Percentiles rank a stretch among this genome's conserved stretches.
Conservation (phyloP, 2,113 vertebrate species). For the Eidolon helvum region DNA sequence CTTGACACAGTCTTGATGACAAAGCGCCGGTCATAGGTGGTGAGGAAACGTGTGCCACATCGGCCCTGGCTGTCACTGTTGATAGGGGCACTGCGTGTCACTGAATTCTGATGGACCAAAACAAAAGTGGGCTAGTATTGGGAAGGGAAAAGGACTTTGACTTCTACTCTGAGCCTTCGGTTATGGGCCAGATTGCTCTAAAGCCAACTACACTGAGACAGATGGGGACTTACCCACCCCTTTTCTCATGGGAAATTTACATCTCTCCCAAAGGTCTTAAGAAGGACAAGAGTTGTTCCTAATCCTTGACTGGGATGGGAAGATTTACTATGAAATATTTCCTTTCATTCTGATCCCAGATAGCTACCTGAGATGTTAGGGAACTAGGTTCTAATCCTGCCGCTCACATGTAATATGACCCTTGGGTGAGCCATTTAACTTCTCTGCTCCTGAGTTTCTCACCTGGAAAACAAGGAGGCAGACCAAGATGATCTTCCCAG, state of each 20-base stretch:
- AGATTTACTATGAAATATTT: background rate
- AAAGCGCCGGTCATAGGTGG: constrained; percentile 95
- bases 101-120: constrained; percentile 88
- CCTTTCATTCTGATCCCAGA: background rate
- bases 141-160: background rate
- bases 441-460: background rate
- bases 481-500: background rate
- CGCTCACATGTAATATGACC: background rate
- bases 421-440: background rate
- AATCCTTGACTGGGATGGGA: background rate
- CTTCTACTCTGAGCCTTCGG: background rate
- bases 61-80: constrained; percentile 97
- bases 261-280: background rate
- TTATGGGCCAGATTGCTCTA: background rate
- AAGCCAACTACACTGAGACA: background rate
- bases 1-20: constrained; percentile 98
- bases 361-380: background rate
- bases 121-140: background rate
- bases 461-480: background rate
- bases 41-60: constrained; percentile 94
- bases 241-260: background rate
- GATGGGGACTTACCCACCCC: background rate
- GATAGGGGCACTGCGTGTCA: constrained; percentile 94
- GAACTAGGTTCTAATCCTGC: background rate
- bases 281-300: background rate